Conservation (phyloP, 1,140 invertebrate genomes). For the Lucilia sericata region DNA sequence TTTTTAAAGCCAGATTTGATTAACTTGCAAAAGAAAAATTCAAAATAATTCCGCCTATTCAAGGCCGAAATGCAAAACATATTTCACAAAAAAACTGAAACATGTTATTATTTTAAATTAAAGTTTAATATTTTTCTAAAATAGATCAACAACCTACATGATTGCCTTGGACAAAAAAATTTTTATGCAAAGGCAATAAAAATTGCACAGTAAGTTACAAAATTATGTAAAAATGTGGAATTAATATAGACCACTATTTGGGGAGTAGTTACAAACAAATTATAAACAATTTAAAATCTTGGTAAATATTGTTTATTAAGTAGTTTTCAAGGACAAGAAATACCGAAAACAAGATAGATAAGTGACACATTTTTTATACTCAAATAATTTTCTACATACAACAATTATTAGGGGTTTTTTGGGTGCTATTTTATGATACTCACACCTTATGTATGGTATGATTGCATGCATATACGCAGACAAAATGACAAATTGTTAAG, state of each 20-base stretch:
- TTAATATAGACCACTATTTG: not conserved
- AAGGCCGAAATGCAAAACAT: too few species aligned
- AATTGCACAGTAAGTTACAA: too few species aligned
- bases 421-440: not conserved
- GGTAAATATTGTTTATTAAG: not conserved
- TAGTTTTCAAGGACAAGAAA: not conserved
- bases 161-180: too few species aligned
- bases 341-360: not conserved
- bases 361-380: not conserved
- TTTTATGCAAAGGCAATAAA: too few species aligned
- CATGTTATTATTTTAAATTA: too few species aligned
- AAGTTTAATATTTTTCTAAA: too few species aligned
- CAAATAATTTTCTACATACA: not conserved
- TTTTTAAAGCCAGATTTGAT: too few species aligned
- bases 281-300: not conserved
- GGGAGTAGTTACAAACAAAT: not conserved
- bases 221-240: too few species aligned
- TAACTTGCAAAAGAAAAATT: too few species aligned
- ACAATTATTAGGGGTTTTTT: not conserved
- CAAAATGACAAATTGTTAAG: conserved; percentile 27
- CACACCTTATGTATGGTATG: not conserved
- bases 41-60: too few species aligned
- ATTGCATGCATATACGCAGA: conserved; percentile 26
- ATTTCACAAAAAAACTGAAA: too few species aligned
- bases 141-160: too few species aligned